Evolutionary conservation across 2,888 invertebrate species (phyloP).

Genomic region (Drosophila villosipedis): DNA sequence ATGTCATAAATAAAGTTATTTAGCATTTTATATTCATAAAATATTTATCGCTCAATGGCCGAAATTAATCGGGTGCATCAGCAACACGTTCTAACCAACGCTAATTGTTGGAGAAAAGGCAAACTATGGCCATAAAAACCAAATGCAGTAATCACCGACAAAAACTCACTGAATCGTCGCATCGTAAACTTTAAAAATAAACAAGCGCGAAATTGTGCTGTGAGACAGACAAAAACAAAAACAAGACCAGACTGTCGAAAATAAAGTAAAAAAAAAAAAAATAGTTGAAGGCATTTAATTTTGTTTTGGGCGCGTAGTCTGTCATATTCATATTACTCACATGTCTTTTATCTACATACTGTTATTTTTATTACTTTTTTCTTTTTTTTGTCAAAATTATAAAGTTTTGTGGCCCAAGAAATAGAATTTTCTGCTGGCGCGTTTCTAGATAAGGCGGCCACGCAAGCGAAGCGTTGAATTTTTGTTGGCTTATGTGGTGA

Average conservation of each 20-base stretch:
- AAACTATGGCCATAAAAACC: constrained; percentile 40
- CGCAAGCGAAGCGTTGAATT: constrained; percentile 43
- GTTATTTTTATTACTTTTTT: constrained; percentile 5
- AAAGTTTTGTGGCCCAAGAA: constrained; percentile 54
- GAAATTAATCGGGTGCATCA: constrained; percentile 45
- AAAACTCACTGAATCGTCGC: constrained; percentile 48
- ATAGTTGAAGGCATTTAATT: constrained; percentile 18
- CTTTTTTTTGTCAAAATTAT: constrained; percentile 19
- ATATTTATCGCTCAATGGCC: constrained; percentile 64
- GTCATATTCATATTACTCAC: constrained; percentile 42
- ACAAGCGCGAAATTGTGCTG: constrained; percentile 60
- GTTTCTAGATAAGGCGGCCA: constrained; percentile 69
- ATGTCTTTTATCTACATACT: constrained; percentile 36
- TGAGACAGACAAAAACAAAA: constrained; percentile 36
- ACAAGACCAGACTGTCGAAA: constrained; percentile 27
- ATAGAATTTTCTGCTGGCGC: constrained; percentile 55
- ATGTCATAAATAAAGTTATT: constrained; percentile 49
- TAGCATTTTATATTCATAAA: constrained; percentile 57
- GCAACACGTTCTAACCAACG: constrained; percentile 29
- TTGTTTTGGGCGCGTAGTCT: constrained; percentile 11
- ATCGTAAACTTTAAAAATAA: constrained; percentile 74
- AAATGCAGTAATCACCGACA: constrained; percentile 27
- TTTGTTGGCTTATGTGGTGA: constrained; percentile 43
- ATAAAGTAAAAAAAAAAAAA: constrained; percentile 20
- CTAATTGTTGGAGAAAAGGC: constrained; percentile 27